Conservation (phyloP, 1,140 invertebrate genomes). For the Anagrus nilaparvatae region DNA sequence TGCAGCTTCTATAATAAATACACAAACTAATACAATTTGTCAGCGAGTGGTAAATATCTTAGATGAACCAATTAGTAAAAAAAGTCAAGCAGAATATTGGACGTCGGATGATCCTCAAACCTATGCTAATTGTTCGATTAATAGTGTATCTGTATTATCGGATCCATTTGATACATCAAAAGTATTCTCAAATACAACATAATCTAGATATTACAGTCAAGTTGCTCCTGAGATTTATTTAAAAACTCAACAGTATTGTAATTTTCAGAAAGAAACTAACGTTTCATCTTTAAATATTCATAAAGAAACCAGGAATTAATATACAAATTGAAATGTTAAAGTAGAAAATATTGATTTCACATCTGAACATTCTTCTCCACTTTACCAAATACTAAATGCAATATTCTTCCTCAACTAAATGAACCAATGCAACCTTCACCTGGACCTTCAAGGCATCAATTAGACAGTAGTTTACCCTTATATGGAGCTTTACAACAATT, state of each 20-base stretch:
- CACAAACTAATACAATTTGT: slow-evolving; percentile 19
- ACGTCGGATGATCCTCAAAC: slow-evolving; percentile 25
- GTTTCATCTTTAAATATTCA: no score
- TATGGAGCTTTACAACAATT: slow-evolving; percentile 35
- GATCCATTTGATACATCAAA: slow-evolving; percentile 54
- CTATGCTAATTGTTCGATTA: slow-evolving; percentile 35
- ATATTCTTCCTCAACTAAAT: slow-evolving; percentile 31
- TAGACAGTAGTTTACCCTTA: slow-evolving; percentile 31
- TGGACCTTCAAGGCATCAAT: slow-evolving; percentile 24
- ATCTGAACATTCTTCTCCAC: no score
- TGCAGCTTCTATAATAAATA: slow-evolving; percentile 15
- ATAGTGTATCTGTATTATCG: no score
- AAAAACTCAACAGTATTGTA: slow-evolving; percentile 32
- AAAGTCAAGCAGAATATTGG: no score
- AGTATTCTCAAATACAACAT: slow-evolving; percentile 31
- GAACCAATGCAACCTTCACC: slow-evolving; percentile 29
- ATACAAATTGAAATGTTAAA: no score
- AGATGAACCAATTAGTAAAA: slow-evolving; percentile 70
- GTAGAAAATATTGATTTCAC: no score
- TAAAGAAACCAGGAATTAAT: no score
- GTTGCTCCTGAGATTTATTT: slow-evolving; percentile 37
- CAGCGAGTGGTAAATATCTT: slow-evolving; percentile 50
- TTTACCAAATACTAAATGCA: no score
- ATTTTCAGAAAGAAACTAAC: slow-evolving; percentile 20
- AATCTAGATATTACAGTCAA: slow-evolving; percentile 40